Percentiles rank a stretch among this genome's conserved stretches.
Evolutionary conservation across 1,140 invertebrate genomes (phyloP).

Genomic region (Micrasema longulum): DNA sequence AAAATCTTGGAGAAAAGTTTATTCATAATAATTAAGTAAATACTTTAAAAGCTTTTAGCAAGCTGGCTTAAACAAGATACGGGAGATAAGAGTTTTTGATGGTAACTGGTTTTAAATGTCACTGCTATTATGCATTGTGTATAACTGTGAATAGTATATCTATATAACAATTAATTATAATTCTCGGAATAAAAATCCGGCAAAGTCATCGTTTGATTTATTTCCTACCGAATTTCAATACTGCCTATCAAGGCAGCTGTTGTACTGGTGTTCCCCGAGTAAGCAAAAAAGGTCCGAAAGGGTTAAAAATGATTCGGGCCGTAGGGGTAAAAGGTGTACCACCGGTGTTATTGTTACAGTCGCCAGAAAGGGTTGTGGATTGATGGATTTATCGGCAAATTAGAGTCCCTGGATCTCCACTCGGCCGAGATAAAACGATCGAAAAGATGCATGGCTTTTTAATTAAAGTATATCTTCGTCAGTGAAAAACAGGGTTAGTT

Average conservation of each 20-base stretch:
- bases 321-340: constrained; percentile 24
- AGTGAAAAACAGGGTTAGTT: too few relatives aligned
- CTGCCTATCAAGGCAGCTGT: constrained; percentile 14
- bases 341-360: constrained; percentile 9
- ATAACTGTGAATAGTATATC: too few relatives aligned
- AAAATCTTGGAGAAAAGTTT: too few relatives aligned
- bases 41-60: too few relatives aligned
- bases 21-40: too few relatives aligned
- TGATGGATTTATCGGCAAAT: constrained; percentile 48
- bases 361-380: constrained; percentile 19
- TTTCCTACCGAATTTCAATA: neutral
- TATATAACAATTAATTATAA: constrained; percentile 12
- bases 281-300: constrained; percentile 8
- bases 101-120: too few relatives aligned
- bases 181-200: neutral
- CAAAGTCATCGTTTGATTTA: constrained; percentile 24
- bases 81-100: too few relatives aligned
- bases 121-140: too few relatives aligned
- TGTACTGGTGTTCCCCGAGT: neutral
- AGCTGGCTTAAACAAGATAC: too few relatives aligned
- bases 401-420: constrained; percentile 33
- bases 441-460: constrained; percentile 9
- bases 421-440: neutral
- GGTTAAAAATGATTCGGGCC: constrained; percentile 15
- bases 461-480: too few relatives aligned